These are phyloP conservation scores for Aporophyla nigra DNA, from an alignment of 2,888 invertebrate species.

Conservation along the genomic window DNA sequence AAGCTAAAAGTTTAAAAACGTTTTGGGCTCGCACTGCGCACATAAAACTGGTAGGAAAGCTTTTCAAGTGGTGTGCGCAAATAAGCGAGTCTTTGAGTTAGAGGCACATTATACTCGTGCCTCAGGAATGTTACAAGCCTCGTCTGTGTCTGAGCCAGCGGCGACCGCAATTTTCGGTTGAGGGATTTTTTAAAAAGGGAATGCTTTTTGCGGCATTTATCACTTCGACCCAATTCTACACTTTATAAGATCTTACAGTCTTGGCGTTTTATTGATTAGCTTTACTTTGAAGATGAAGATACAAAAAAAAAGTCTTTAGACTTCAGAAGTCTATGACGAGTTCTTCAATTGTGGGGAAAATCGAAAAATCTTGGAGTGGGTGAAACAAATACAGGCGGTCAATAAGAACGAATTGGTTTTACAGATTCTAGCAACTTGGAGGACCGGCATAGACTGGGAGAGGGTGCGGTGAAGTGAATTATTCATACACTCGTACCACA, in stretches of 20 bases:
- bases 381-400: not conserved
- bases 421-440: conserved; percentile 15
- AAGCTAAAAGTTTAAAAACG: conserved; percentile 71
- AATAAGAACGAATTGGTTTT: conserved; percentile 32
- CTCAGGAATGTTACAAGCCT: conserved; percentile 68
- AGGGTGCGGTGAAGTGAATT: conserved; percentile 82
- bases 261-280: conserved; percentile 29
- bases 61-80: conserved; percentile 74
- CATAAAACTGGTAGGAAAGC: conserved; percentile 73
- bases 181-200: conserved; percentile 63
- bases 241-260: conserved; percentile 12
- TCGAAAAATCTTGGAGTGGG: not conserved
- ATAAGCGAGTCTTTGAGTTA: conserved; percentile 75
- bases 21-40: conserved; percentile 70
- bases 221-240: conserved; percentile 44
- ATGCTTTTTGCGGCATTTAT: conserved; percentile 52
- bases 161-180: conserved; percentile 67
- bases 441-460: conserved; percentile 70
- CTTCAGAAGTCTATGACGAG: not conserved
- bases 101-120: conserved; percentile 68
- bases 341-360: not conserved
- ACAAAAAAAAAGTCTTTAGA: conserved; percentile 6
- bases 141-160: conserved; percentile 61
- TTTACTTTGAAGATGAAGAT: conserved; percentile 11
- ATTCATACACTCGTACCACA: conserved; percentile 82